Evolutionary conservation across 2,888 invertebrate genomes (phyloP), one percentile per base, ranked within the genome.

Genomic region (Acanthosepion pharaonis): DNA sequence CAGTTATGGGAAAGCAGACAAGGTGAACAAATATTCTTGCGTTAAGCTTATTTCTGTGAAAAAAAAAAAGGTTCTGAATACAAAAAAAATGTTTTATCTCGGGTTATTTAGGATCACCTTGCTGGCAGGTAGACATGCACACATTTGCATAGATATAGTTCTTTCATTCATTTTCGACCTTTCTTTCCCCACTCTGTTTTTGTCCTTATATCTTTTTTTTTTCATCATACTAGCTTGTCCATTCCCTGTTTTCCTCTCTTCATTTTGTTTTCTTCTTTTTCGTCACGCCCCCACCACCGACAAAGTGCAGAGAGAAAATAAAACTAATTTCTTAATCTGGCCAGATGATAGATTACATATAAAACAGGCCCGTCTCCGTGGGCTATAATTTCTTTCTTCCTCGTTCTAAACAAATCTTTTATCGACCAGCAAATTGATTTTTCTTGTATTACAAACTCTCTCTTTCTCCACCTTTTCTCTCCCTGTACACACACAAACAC

Each of bases 401-500:
- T 78, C 78, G 78, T 78, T 78, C n/a, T n/a, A 78, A 78, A n/a
- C 78, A 78, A 78, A 78, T 15, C 25, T 78, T 78, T 33, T 78
- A 78, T 78, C 78, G n/a, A 78, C 20, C n/a, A n/a, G n/a, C n/a
- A 78, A 78, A 78, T 78, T 78, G 78, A 78, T 78, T 78, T 78
- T 78, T 78, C 78, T 78, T 78, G 78, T n/a, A 78, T 78, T 78
- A 33, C n/a, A 33, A 11, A 78, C n/a, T n/a, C 78, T n/a, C 9
- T n/a, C 78, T 78, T 15, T n/a, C n/a, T 15, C 11, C 0, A 2
- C 5, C 15, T 15, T 9, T n/a, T n/a, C 11, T n/a, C 23, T 9
- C 5, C 4, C 23, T 33, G 0, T 18, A 9, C 78, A 15, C 18
- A n/a, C 4, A 25, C n/a, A n/a, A n/a, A n/a, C n/a, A n/a, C n/a